Evolutionary conservation across 2,797 vertebrate genomes (phyloP), one percentile per base, ranked within the genome.

Genomic region (Paramormyrops hopkinsi): DNA sequence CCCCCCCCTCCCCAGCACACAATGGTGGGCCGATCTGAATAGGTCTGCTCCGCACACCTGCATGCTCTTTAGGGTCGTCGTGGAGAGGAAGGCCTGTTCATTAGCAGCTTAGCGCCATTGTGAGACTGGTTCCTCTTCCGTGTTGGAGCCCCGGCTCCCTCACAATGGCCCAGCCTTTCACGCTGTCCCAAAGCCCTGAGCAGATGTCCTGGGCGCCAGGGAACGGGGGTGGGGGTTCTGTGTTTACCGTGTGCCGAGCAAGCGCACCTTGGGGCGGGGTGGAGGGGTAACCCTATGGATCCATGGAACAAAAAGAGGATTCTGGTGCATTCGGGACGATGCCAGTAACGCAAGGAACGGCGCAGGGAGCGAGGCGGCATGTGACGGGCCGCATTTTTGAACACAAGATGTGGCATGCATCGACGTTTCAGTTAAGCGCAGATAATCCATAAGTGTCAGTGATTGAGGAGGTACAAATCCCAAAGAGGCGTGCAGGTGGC

Each of bases 381-480:
- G 92, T 91, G 92, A 94, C 93, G 91, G 91, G 89, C 93, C 94
- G 94, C 95, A 94, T 93, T 92, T 93, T 92, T 89, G 84, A 90
- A 69, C 91, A 93, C 96, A 97, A 95, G 96, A 95, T 92, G 93
- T 93, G 94, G 94, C 96, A 94, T 96, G 96, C 89, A 89, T 91
- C 91, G 94, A 93, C 94, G 94, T 94, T 93, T 93, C 93, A 92
- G 91, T 91, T 95, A 95, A 96, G 95, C 90, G 94, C 94, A 96
- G 94, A 93, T 97, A 97, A 97, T 96, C 96, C 96, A 90, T 88
- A 93, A 92, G 93, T 96, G 96, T 96, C 96, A 96, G 95, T 97
- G 96, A 96, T 95, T 94, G 96, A 97, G 92, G 94, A 96, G 95
- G 90, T 94, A 95, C 95, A 96, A 96, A 97, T 96, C 96, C 95